Evolutionary conservation across 2,113 vertebrate species (phyloP).

Genomic region (Coracopsis vasa): DNA sequence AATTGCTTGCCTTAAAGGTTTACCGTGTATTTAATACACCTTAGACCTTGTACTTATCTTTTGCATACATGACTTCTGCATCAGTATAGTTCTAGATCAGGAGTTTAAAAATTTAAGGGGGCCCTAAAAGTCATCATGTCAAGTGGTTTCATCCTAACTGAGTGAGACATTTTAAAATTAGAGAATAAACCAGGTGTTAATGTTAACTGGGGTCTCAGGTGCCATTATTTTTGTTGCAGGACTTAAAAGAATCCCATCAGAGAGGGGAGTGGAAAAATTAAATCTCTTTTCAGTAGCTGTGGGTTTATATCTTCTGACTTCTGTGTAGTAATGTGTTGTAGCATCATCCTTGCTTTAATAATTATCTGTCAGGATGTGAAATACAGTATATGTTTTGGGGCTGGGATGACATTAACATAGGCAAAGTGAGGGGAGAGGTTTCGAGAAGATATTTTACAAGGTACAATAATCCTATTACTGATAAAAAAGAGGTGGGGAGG

Average conservation of each 20-base stretch:
- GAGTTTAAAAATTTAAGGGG: neutral
- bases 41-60: neutral
- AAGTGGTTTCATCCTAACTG: neutral
- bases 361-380: neutral
- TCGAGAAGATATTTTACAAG: neutral
- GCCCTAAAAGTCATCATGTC: neutral
- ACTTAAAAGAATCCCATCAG: neutral
- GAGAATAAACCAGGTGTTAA: neutral
- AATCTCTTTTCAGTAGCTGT: neutral
- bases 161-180: neutral
- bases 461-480: neutral
- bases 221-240: neutral
- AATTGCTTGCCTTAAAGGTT: neutral
- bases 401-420: neutral
- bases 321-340: neutral
- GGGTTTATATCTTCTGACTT: neutral
- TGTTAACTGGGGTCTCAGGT: neutral
- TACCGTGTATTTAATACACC: neutral
- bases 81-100: neutral
- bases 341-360: neutral
- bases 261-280: fast-evolving
- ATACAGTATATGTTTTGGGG: neutral
- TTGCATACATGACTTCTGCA: neutral
- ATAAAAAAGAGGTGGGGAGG: neutral
- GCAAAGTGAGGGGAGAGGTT: neutral